Percentiles rank a stretch among this genome's conserved stretches.
phyloP scores from a whole-genome alignment of 2,113 vertebrate species.

The Nycticryphes semicollaris region DNA sequence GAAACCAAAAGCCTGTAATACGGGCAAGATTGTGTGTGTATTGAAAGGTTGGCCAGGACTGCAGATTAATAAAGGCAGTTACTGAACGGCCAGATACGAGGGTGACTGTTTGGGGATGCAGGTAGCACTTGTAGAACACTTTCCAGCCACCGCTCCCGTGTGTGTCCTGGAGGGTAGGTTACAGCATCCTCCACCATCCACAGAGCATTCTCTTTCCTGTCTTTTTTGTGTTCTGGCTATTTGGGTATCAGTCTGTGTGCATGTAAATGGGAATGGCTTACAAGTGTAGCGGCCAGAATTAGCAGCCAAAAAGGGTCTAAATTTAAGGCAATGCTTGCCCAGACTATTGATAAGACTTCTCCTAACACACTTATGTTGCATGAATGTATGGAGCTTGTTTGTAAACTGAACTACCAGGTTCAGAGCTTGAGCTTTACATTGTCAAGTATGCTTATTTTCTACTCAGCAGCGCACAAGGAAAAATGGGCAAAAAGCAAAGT shows the following conservation, averaged over 20 bases:
- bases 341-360: background rate
- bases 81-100: background rate
- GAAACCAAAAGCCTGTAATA: background rate
- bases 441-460: background rate
- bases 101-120: background rate
- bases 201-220: background rate
- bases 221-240: background rate
- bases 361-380: background rate
- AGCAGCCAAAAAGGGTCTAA: background rate
- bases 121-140: background rate
- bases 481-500: background rate
- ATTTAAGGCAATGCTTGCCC: background rate
- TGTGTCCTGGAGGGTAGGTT: background rate
- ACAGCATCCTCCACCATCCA: fast-evolving
- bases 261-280: background rate
- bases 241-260: background rate
- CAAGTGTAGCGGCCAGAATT: background rate
- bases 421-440: background rate
- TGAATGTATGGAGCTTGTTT: background rate
- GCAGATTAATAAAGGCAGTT: background rate
- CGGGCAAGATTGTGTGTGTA: background rate
- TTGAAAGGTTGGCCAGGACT: background rate
- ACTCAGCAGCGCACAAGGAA: background rate
- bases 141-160: background rate
- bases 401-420: background rate